Base-by-base conservation (phyloP, 2,888 invertebrate species). In the Drosophila diplacantha region DNA sequence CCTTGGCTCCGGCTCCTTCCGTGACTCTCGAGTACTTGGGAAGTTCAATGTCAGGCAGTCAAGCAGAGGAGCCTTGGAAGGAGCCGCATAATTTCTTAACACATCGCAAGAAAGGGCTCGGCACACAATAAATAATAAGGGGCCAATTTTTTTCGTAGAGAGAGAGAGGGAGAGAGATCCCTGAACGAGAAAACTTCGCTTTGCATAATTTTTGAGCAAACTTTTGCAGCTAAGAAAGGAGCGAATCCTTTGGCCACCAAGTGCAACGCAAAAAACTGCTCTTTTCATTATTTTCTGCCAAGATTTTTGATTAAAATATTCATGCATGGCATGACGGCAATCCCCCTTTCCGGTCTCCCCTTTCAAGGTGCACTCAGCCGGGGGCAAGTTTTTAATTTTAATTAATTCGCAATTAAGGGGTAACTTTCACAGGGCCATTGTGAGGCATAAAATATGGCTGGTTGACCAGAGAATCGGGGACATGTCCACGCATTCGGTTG, bases 221-320 rank as follows among this genome's bases (percentile, higher is more conserved):
- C 34, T 75, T 71, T 58, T n/a, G 34, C 47, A 24, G 34, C 31
- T 34, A 26, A 34, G 18, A 38, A 52, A 24, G 14, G 18, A 44
- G 9, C 56, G 37, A 20, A 60, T 35, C 58, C 67, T 71, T 75
- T 67, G 54, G 32, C 50, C 31, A 38, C n/a, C 29, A 35, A 41
- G 29, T 37, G 41, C 54, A 26, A 54, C 26, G 46, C 43, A 59
- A 59, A 47, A 62, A 72, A 44, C 24, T 39, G 31, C 18, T 50
- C 32, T 51, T 63, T 62, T 41, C 31, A 47, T 62, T 52, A 51
- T 54, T n/a, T 54, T 60, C 38, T 52, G 44, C 32, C 43, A 50
- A 41, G 46, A 43, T 51, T 54, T 53, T 61, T 76, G 71, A 79
- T 75, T 75, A 69, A 81, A 75, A 66, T 69, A 69, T 81, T 73